Evolutionary conservation across 2,888 invertebrate genomes (phyloP).

Genomic region (Macrosiphum euphorbiae): DNA sequence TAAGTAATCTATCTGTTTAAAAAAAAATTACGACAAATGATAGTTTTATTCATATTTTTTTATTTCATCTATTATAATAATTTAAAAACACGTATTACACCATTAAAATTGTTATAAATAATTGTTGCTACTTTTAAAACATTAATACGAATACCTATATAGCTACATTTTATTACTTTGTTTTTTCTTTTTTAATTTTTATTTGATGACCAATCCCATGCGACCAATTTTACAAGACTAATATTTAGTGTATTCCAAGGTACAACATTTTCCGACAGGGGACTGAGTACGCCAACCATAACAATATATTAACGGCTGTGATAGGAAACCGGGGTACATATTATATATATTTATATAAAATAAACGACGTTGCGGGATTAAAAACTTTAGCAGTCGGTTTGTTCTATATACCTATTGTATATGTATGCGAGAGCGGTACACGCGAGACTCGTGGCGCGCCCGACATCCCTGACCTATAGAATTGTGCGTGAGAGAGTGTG

Average conservation of each 20-base stretch:
- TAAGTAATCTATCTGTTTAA: neutral
- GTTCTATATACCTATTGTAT: neutral
- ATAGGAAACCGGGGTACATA: neutral
- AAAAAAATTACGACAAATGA: no score
- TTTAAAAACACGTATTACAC: neutral
- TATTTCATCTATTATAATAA: neutral
- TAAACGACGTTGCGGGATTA: neutral
- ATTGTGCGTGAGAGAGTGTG: neutral
- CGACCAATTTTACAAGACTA: neutral
- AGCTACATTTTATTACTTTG: neutral
- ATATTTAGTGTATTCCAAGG: neutral
- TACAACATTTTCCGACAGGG: neutral
- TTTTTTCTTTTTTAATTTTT: neutral
- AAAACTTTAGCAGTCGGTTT: neutral
- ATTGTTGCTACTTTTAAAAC: neutral
- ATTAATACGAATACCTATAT: neutral
- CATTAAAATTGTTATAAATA: neutral
- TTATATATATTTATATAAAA: neutral
- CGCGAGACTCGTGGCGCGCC: neutral
- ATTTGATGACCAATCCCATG: neutral
- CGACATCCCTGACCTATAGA: neutral
- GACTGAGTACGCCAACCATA: neutral
- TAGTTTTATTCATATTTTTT: neutral
- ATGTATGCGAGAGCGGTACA: neutral
- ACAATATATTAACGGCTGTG: neutral